Evolutionary conservation across 2,888 invertebrate species (phyloP).

Genomic region (Embidobia sp.): DNA sequence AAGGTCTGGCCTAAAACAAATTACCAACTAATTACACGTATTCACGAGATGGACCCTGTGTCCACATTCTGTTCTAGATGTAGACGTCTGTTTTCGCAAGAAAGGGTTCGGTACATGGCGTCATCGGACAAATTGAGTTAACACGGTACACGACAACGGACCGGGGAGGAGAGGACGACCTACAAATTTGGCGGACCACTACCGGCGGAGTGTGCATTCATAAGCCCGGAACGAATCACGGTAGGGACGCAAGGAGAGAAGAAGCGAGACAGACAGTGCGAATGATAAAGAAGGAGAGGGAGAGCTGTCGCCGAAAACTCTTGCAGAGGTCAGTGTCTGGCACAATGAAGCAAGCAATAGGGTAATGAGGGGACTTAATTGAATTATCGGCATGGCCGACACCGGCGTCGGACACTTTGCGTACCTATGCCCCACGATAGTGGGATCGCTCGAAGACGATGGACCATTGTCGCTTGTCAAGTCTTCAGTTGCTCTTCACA

Average conservation of each 20-base stretch:
- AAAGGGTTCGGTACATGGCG: constrained; percentile 60
- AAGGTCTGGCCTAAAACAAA: constrained; percentile 8
- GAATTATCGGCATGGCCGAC: constrained; percentile 80
- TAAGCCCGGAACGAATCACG: constrained; percentile 64
- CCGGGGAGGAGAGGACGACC: constrained; percentile 44
- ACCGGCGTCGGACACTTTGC: constrained; percentile 72
- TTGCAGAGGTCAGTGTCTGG: constrained; percentile 71
- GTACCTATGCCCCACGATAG: constrained; percentile 73
- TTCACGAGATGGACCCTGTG: constrained; percentile 24
- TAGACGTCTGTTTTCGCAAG: constrained; percentile 60
- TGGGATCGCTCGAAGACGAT: constrained; percentile 64
- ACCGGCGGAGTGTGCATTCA: constrained; percentile 62
- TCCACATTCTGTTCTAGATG: constrained; percentile 42
- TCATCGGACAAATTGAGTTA: constrained; percentile 68
- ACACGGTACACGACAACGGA: constrained; percentile 65
- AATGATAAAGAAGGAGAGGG: constrained; percentile 60
- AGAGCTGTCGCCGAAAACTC: constrained; percentile 71
- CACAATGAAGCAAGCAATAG: constrained; percentile 82
- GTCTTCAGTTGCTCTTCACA: constrained; percentile 76
- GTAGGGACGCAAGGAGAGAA: constrained; percentile 64
- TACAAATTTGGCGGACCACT: constrained; percentile 64
- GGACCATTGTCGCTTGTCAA: constrained; percentile 52
- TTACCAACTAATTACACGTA: constrained; percentile 48
- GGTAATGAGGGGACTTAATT: constrained; percentile 81
- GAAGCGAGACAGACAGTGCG: constrained; percentile 32